Evolutionary conservation across 2,797 vertebrate genomes (phyloP).

Genomic region (Gallirallus australis): DNA sequence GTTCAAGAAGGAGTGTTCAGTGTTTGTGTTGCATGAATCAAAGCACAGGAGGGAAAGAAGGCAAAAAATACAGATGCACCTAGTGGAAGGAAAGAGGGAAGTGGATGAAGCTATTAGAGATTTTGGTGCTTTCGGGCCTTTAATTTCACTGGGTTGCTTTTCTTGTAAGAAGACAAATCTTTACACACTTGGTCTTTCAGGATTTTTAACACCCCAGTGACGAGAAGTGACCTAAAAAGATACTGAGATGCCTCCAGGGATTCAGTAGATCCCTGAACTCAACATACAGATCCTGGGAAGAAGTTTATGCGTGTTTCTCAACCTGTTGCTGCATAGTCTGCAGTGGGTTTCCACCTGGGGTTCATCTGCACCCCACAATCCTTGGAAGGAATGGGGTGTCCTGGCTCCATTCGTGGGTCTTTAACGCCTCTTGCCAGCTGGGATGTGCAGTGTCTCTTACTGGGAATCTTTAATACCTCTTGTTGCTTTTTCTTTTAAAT

Average conservation of each 20-base stretch:
- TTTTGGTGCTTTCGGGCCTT: background rate
- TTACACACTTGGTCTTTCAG: fast-evolving
- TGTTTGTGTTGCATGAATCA: fast-evolving
- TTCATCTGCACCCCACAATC: background rate
- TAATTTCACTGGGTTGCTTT: background rate
- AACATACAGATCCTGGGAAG: fast-evolving
- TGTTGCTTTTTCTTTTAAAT: constrained; percentile 43
- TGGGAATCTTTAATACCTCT: background rate
- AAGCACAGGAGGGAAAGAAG: background rate
- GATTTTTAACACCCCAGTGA: background rate
- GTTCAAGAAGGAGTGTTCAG: background rate
- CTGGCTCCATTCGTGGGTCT: background rate
- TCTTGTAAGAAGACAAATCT: background rate
- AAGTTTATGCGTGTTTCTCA: background rate
- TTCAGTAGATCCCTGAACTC: background rate
- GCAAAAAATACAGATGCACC: background rate
- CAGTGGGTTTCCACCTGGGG: background rate
- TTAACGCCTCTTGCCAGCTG: fast-evolving
- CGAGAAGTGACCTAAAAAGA: background rate
- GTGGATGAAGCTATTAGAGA: background rate
- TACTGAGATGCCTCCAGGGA: background rate
- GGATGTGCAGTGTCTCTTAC: background rate
- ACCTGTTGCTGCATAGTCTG: fast-evolving
- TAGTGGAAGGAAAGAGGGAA: background rate
- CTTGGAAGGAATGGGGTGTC: background rate